Percentiles rank a stretch among this genome's conserved stretches.
phyloP scores from a whole-genome alignment of 2,888 invertebrate genomes.

The Oscheius sp. region DNA sequence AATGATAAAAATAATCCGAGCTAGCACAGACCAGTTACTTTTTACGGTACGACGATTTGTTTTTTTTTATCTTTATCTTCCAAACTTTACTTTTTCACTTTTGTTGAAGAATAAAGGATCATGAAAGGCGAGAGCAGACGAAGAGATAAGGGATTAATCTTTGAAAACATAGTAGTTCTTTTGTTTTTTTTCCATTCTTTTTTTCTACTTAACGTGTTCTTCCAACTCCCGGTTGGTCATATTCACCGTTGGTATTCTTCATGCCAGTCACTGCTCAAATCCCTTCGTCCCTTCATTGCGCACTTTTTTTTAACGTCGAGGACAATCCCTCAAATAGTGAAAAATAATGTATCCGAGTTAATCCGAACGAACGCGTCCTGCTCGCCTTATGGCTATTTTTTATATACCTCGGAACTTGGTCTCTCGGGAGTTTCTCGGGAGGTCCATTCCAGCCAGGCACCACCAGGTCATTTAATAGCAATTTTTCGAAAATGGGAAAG shows the following conservation, averaged over 20 bases:
- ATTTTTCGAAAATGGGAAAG: neutral
- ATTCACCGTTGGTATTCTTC: neutral
- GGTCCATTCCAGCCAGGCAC: no score
- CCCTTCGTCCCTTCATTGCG: neutral
- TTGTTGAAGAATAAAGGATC: no score
- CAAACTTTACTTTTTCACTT: no score
- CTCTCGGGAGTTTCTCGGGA: slow-evolving; percentile 12
- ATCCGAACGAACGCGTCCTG: slow-evolving; percentile 26
- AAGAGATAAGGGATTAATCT: no score
- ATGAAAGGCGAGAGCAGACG: no score
- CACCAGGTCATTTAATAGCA: neutral
- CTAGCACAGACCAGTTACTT: no score
- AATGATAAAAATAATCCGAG: no score
- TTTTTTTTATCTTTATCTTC: no score
- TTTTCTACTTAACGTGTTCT: neutral
- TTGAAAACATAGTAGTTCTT: neutral
- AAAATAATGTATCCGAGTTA: slow-evolving; percentile 32
- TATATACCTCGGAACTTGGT: neutral
- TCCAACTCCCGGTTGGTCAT: neutral
- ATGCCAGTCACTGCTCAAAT: neutral
- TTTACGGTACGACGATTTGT: no score
- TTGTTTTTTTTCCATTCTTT: neutral
- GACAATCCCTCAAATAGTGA: slow-evolving; percentile 25
- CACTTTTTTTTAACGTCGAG: slow-evolving; percentile 6
- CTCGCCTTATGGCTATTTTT: slow-evolving; percentile 28